phyloP scores from a whole-genome alignment of 1,140 invertebrate species.

The Drosophila varians region DNA sequence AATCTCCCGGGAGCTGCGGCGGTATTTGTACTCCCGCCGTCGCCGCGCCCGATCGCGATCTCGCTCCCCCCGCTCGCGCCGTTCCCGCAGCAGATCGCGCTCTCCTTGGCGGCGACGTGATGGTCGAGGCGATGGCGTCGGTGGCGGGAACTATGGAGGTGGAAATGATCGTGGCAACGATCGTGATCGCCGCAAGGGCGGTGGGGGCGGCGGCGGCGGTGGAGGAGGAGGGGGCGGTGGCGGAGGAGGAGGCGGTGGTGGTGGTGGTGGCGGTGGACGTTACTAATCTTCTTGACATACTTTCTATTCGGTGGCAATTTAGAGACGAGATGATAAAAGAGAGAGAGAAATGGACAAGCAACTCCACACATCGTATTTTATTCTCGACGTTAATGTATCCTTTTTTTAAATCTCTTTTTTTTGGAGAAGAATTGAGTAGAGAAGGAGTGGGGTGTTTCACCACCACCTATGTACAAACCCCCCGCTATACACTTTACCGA shows the following conservation, averaged over 20 bases:
- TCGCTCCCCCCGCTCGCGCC: constrained; percentile 74
- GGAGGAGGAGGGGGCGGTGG: constrained; percentile 4
- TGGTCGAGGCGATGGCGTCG: constrained; percentile 33
- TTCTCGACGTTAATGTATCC: constrained; percentile 44
- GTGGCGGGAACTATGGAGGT: constrained; percentile 39
- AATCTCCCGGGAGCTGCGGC: constrained; percentile 95
- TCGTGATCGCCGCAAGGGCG: constrained; percentile 30
- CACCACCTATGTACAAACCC: constrained; percentile 65
- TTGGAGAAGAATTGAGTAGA: constrained; percentile 1
- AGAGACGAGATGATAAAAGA: constrained; percentile 10
- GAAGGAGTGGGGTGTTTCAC: constrained; percentile 60
- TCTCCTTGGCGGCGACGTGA: constrained; percentile 84
- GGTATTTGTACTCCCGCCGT: constrained; percentile 87
- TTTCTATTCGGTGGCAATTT: constrained; percentile 25
- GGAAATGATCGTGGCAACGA: constrained; percentile 19
- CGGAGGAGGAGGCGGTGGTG: background rate
- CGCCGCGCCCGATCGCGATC: constrained; percentile 83
- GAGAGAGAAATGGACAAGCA: constrained; percentile 43
- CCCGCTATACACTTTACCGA: constrained; percentile 66
- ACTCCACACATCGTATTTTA: constrained; percentile 52
- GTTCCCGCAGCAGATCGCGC: constrained; percentile 84
- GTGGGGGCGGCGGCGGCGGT: constrained; percentile 14
- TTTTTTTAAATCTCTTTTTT: constrained; percentile 40
- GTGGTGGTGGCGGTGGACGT: constrained; percentile 34
- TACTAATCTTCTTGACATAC: constrained; percentile 42